These are phyloP conservation scores for Pollicipes pollicipes DNA, from an alignment of 1,140 invertebrate genomes.

Conservation along the genomic window DNA sequence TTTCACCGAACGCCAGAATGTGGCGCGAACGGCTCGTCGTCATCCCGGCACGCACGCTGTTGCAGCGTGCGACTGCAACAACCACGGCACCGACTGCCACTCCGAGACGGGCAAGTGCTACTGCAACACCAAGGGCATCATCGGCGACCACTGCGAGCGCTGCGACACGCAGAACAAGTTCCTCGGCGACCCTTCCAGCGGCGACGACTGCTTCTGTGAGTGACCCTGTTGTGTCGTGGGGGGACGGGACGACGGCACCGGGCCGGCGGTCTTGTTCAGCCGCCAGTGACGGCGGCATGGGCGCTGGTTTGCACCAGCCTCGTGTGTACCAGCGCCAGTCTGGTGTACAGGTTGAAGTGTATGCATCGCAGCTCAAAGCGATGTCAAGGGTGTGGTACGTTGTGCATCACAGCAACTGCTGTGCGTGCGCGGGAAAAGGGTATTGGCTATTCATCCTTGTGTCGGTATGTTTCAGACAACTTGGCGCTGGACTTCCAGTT, in stretches of 20 bases:
- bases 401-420: constrained; percentile 13
- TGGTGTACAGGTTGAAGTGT: too few relatives aligned
- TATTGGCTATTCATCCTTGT: constrained; percentile 17
- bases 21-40: constrained; percentile 16
- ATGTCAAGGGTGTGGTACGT: too few relatives aligned
- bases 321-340: too few relatives aligned
- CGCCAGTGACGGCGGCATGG: too few relatives aligned
- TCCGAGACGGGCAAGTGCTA: constrained; percentile 80
- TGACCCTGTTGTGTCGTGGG: constrained; percentile 10
- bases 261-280: too few relatives aligned
- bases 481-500: constrained; percentile 94
- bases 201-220: constrained; percentile 80
- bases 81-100: constrained; percentile 78
- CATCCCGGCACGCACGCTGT: too few relatives aligned
- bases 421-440: not conserved
- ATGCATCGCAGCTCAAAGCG: too few relatives aligned
- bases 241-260: too few relatives aligned
- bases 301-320: too few relatives aligned
- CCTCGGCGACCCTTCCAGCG: constrained; percentile 71
- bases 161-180: constrained; percentile 88
- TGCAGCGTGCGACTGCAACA: constrained; percentile 81
- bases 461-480: constrained; percentile 69
- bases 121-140: constrained; percentile 90
- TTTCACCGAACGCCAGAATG: too few relatives aligned
- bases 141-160: constrained; percentile 83